A percentile compares a stretch with the other conserved stretches of the same genome.
These are phyloP conservation scores for Melanotaenia parkinsoni DNA, from an alignment of 2,797 vertebrate genomes.

Conservation along the genomic window DNA sequence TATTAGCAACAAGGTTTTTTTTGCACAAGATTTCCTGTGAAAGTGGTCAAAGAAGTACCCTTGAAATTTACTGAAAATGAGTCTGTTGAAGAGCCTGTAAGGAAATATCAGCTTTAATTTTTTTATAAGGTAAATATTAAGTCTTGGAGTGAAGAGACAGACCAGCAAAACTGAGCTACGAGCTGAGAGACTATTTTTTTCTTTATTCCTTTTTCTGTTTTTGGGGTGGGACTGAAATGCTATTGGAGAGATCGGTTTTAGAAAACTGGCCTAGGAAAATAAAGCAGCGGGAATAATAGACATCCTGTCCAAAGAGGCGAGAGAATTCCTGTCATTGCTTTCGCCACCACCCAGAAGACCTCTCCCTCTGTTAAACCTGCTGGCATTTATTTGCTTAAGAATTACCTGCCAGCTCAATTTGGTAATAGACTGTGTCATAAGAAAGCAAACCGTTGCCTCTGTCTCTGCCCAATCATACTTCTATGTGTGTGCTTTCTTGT, in stretches of 20 bases:
- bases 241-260: constrained; percentile 60
- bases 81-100: constrained; percentile 26
- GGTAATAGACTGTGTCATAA: constrained; percentile 91
- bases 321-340: constrained; percentile 76
- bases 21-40: constrained; percentile 25
- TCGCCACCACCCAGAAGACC: constrained; percentile 68
- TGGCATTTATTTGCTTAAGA: constrained; percentile 92
- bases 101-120: constrained; percentile 25
- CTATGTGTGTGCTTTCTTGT: constrained; percentile 24
- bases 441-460: constrained; percentile 91
- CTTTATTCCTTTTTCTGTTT: background rate
- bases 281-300: constrained; percentile 80
- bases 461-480: constrained; percentile 51
- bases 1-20: constrained; percentile 55
- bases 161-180: constrained; percentile 32
- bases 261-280: constrained; percentile 75
- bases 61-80: constrained; percentile 49
- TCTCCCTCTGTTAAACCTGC: constrained; percentile 80
- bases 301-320: constrained; percentile 81
- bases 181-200: constrained; percentile 9
- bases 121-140: constrained; percentile 59
- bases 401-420: constrained; percentile 87
- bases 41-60: constrained; percentile 52
- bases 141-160: constrained; percentile 44
- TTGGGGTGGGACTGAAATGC: constrained; percentile 46